Conservation (phyloP, 1,140 invertebrate genomes). For the Drosophila baimaii region DNA sequence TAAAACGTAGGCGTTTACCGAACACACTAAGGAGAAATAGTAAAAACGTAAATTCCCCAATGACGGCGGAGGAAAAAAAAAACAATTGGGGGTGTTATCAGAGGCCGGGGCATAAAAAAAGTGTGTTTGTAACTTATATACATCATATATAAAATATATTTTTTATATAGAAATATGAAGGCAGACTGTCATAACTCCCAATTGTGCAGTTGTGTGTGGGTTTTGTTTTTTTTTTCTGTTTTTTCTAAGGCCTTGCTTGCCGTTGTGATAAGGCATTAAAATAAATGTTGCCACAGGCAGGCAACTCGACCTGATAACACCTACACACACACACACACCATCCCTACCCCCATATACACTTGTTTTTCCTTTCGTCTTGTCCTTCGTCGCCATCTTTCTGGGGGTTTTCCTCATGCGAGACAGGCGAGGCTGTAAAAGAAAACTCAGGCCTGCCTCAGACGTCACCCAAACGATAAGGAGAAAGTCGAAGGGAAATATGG, state of each 20-base stretch:
- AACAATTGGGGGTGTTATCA: conserved; percentile 57
- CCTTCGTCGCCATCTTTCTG: conserved; percentile 25
- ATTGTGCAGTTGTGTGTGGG: conserved; percentile 77
- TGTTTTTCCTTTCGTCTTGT: conserved; percentile 10
- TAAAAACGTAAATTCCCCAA: conserved; percentile 57
- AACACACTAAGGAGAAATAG: conserved; percentile 49
- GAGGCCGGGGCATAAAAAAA: conserved; percentile 19
- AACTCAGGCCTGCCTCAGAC: conserved; percentile 39
- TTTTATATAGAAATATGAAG: conserved; percentile 20
- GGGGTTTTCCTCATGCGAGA: conserved; percentile 23
- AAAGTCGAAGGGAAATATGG: neutral
- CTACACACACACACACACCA: conserved; percentile 36
- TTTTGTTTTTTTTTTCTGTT: conserved; percentile 15
- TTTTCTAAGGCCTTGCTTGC: conserved; percentile 60
- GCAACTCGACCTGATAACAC: conserved; percentile 66
- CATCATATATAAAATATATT: conserved; percentile 3
- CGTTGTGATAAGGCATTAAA: conserved; percentile 78
- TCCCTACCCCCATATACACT: conserved; percentile 11
- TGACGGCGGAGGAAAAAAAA: conserved; percentile 50
- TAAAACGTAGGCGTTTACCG: conserved; percentile 80
- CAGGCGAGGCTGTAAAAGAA: conserved; percentile 37
- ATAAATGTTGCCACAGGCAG: conserved; percentile 77
- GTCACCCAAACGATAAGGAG: conserved; percentile 56
- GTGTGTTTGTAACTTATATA: neutral
- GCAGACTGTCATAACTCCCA: conserved; percentile 73